A percentile compares a stretch with the other conserved stretches of the same genome.
phyloP scores from a whole-genome alignment of 2,888 invertebrate genomes.

The Platycheirus rosarum region DNA sequence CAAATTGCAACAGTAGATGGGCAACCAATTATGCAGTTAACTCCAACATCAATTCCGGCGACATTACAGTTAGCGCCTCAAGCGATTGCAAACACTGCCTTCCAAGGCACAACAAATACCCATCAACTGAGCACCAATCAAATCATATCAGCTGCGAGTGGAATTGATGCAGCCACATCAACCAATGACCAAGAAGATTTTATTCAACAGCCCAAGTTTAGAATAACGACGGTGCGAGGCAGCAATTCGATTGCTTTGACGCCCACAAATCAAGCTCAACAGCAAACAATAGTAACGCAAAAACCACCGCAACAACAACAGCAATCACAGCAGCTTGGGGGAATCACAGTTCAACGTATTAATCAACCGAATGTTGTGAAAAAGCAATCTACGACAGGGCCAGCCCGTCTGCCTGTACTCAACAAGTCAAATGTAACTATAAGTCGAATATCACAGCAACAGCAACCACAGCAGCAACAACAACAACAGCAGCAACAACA shows the following conservation, averaged over 20 bases:
- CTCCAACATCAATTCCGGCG: slow-evolving; percentile 81
- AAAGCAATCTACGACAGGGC: slow-evolving; percentile 36
- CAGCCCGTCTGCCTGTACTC: slow-evolving; percentile 76
- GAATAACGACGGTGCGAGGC: slow-evolving; percentile 74
- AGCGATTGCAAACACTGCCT: slow-evolving; percentile 76
- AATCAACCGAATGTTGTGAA: slow-evolving; percentile 47
- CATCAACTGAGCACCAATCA: slow-evolving; percentile 49
- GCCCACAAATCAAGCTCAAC: slow-evolving; percentile 76
- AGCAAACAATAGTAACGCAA: slow-evolving; percentile 76
- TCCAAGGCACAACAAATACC: slow-evolving; percentile 70
- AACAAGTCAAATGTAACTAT: slow-evolving; percentile 81
- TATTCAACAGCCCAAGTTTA: slow-evolving; percentile 75
- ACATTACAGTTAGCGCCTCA: slow-evolving; percentile 81
- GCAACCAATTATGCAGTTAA: slow-evolving; percentile 82
- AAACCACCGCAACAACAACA: slow-evolving; percentile 49
- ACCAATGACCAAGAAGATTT: slow-evolving; percentile 75
- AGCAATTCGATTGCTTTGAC: slow-evolving; percentile 75
- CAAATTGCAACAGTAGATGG: slow-evolving; percentile 82
- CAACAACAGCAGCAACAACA: slow-evolving; percentile 75
- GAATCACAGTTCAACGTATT: slow-evolving; percentile 78
- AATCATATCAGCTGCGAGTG: slow-evolving; percentile 69
- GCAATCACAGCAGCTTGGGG: slow-evolving; percentile 72
- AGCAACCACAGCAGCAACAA: slow-evolving; percentile 66
- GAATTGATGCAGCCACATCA: slow-evolving; percentile 77
- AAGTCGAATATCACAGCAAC: slow-evolving; percentile 77